Evolutionary conservation across 2,113 vertebrate genomes (phyloP), one percentile per base, ranked within the genome.

Genomic region (Antennarius striatus): DNA sequence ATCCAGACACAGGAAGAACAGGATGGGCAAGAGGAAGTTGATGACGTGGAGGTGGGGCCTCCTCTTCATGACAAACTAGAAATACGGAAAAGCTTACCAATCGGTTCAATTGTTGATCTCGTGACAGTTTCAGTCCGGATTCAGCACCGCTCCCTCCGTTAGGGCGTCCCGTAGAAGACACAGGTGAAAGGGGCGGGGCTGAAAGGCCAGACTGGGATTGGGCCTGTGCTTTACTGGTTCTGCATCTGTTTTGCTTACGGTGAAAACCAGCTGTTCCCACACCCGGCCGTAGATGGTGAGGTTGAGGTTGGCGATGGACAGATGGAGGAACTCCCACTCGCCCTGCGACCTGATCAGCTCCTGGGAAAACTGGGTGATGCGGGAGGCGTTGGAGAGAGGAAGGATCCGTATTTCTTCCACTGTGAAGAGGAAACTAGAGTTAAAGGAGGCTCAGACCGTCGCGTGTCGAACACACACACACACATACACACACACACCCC

Each of bases 1-100:
- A 32, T 95, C 94, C 88, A 95, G 80, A 58, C 87, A 53, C 16
- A 95, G 71, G 67, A 95, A 90, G 71, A 91, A 90, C 0, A 93
- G 65, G 0, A 93, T 64, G 0, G 95, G 94, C 17, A 94, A 49
- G 68, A 95, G 80, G 80, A 95, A 90, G 86, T 93, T 94, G 60
- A 93, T 51, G 2, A 93, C 47, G 3, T 95, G 93, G 43, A 95
- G 88, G 7, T 81, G 57, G 0, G 93, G 81, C 32, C 88, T 80
- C 61, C 94, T 89, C 69, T 88, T 74, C 79, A 95, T 92, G 72
- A 74, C 88, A 59, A 94, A 86, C 94, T 95, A 81, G 1, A 58
- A 16, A 16, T 36, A 5, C 32, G 32, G 32, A 22, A 22, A 22
- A 22, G 22, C 22, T 1, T 22, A 22, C 22, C 22, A 22, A 22